Percentiles rank a stretch among this genome's conserved stretches.
Conservation (phyloP, 2,888 invertebrate species). For the Myopa tessellatipennis region DNA sequence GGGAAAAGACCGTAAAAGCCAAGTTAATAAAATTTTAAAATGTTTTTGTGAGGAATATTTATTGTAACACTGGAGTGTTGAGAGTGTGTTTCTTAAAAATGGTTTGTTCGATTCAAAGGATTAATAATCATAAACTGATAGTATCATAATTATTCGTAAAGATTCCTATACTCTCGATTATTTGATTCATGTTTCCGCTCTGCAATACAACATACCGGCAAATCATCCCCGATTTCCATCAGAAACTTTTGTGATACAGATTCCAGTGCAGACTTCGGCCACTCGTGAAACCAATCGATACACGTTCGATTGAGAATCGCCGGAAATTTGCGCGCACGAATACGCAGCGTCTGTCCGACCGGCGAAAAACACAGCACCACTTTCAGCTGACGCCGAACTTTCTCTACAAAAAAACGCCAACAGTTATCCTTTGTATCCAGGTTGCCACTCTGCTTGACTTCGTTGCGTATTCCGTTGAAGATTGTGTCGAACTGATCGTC, state of each 20-base stretch:
- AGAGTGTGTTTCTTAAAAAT: slow-evolving; percentile 26
- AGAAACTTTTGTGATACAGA: slow-evolving; percentile 91
- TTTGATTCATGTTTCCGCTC: neutral
- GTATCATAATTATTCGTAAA: slow-evolving; percentile 3
- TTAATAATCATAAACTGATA: neutral
- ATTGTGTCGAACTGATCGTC: slow-evolving; percentile 93
- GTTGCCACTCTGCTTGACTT: slow-evolving; percentile 85
- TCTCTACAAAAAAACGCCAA: slow-evolving; percentile 94
- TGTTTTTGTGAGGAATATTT: slow-evolving; percentile 17
- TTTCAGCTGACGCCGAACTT: slow-evolving; percentile 82
- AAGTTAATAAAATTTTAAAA: slow-evolving; percentile 31
- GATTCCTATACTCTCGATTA: neutral
- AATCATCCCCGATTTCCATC: slow-evolving; percentile 78
- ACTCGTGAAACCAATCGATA: slow-evolving; percentile 98
- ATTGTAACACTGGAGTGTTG: too few species aligned
- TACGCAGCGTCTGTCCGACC: slow-evolving; percentile 87
- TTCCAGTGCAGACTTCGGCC: slow-evolving; percentile 91
- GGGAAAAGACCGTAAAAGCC: neutral
- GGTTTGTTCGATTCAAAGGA: slow-evolving; percentile 1
- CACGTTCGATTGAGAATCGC: slow-evolving; percentile 92
- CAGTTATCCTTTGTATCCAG: slow-evolving; percentile 92
- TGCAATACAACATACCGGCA: slow-evolving; percentile 72
- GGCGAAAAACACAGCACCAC: slow-evolving; percentile 96
- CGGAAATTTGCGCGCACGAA: slow-evolving; percentile 92
- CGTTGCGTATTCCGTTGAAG: slow-evolving; percentile 80